Evolutionary conservation across 2,888 invertebrate genomes (phyloP), one percentile per base, ranked within the genome.

Genomic region (Hymenopus coronatus): DNA sequence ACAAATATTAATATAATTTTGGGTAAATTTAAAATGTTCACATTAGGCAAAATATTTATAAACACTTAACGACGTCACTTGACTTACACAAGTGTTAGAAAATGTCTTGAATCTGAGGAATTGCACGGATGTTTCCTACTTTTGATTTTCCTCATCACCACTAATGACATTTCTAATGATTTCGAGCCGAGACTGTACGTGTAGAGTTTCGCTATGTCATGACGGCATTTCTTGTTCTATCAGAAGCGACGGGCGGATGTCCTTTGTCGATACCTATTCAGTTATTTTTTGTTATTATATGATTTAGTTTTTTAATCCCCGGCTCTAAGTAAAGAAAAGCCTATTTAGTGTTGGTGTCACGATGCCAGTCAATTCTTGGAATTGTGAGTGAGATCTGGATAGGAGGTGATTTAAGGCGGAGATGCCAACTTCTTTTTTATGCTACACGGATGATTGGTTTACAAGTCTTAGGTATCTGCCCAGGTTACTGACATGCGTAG

Each of bases 261-360:
- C 87, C 81, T 87, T 87, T 87, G 87, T 87, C 87, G 87, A 87
- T 82, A 30, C 81, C 54, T 70, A 70, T 87, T 33, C 82, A 14
- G 27, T 30, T 87, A 82, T 30, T 87, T 87, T 82, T 87, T 82
- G 33, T 87, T 86, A 86, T 70, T 70, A 70, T 70, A 70, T 86
- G 70, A 86, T 81, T 28, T 86, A 70, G 25, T 70, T 81, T 86
- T 33, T 82, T 46, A 46, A 46, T n/a, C 54, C 46, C 40, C 33
- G 82, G 81, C 87, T 70, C 54, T 70, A 70, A 70, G 86, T 28
- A 87, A 82, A 87, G 81, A 87, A 87, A 87, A 87, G n/a, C 30
- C 87, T 87, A 87, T 87, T 33, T 87, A 82, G 87, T 87, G 33
- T 87, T 87, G 82, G 40, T 87, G 87, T 82, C 87, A 87, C 82